phyloP scores from a whole-genome alignment of 1,140 invertebrate genomes.

The Colletes latitarsis region DNA sequence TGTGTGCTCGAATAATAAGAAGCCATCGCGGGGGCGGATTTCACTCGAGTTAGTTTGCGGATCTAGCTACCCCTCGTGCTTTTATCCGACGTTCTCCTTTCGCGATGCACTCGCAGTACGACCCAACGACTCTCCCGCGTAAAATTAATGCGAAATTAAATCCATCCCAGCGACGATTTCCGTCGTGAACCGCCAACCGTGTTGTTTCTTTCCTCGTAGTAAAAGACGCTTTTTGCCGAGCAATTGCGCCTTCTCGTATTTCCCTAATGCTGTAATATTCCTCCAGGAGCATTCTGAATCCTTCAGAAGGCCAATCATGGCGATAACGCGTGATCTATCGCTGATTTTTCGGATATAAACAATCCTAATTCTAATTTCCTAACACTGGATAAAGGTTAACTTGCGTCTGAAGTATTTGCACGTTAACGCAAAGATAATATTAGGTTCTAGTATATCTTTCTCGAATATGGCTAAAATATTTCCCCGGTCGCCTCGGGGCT shows the following conservation, averaged over 20 bases:
- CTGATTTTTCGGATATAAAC: neutral
- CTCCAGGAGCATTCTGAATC: neutral
- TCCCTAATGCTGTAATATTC: neutral
- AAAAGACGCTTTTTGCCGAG: neutral
- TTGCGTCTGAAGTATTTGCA: too few relatives aligned
- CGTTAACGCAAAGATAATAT: too few relatives aligned
- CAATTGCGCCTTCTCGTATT: neutral
- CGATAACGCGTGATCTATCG: neutral
- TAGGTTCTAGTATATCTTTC: too few relatives aligned
- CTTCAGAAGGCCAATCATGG: neutral
- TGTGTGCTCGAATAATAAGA: neutral
- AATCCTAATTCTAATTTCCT: too few relatives aligned
- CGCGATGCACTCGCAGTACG: neutral
- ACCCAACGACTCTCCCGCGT: neutral
- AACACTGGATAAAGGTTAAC: too few relatives aligned
- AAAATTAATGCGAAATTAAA: slow-evolving; percentile 21
- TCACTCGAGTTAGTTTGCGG: neutral
- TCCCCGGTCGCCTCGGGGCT: too few relatives aligned
- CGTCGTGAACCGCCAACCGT: neutral
- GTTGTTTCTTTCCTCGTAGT: neutral
- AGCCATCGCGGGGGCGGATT: neutral
- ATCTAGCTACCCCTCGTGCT: too few relatives aligned
- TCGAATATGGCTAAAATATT: too few relatives aligned
- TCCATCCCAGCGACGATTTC: neutral
- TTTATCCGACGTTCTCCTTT: too few relatives aligned